A percentile compares a stretch with the other conserved stretches of the same genome.
Conservation (phyloP, 2,888 invertebrate genomes). For the Lasius platythorax region DNA sequence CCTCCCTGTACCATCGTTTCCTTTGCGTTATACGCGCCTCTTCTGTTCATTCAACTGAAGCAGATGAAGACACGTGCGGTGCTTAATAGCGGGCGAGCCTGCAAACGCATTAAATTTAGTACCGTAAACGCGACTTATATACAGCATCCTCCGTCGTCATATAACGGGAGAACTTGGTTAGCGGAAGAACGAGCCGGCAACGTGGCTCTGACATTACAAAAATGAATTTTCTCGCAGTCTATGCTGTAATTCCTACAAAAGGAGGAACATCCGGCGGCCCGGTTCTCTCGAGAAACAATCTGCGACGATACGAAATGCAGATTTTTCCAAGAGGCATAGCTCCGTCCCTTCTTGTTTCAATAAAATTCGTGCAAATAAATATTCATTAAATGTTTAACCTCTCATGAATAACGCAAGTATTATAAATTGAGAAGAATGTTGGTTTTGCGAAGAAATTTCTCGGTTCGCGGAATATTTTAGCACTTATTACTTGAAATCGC, state of each 20-base stretch:
- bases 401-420: constrained; percentile 19
- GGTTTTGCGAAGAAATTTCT: neutral
- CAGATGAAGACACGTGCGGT: constrained; percentile 62
- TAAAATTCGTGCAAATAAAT: constrained; percentile 28
- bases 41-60: constrained; percentile 38
- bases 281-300: constrained; percentile 4
- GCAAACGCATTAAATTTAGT: constrained; percentile 69
- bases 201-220: neutral
- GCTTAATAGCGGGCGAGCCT: constrained; percentile 58
- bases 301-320: constrained; percentile 14
- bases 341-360: neutral
- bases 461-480: neutral
- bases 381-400: constrained; percentile 17
- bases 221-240: constrained; percentile 15
- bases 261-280: neutral
- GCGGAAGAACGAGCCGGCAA: neutral
- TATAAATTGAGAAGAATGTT: neutral
- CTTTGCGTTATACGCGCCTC: constrained; percentile 38
- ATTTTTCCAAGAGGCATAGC: constrained; percentile 20
- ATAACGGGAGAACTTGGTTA: constrained; percentile 45
- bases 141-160: constrained; percentile 36
- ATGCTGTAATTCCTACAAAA: neutral
- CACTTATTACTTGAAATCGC: neutral
- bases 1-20: constrained; percentile 26
- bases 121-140: constrained; percentile 54